Conservation (phyloP, 2,888 invertebrate genomes). For the Tenodera sinensis region DNA sequence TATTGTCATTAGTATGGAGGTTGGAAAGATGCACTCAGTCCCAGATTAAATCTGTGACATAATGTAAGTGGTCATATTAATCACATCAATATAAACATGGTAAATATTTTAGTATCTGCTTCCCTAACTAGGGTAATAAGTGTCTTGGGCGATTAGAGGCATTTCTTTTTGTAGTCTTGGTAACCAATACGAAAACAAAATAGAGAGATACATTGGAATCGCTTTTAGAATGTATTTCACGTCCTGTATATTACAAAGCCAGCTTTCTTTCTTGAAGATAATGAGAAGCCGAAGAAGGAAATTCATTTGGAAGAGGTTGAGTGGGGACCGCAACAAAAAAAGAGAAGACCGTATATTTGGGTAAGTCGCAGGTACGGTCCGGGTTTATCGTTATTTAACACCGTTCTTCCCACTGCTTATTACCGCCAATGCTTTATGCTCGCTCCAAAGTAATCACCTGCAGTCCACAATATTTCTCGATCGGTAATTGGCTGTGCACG, state of each 20-base stretch:
- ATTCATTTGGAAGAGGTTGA: background rate
- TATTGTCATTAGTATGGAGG: background rate
- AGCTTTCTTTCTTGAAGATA: background rate
- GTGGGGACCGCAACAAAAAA: background rate
- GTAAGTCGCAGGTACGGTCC: background rate
- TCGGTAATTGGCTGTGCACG: background rate
- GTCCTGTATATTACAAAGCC: background rate
- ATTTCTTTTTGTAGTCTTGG: background rate
- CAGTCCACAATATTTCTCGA: background rate
- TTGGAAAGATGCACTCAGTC: background rate
- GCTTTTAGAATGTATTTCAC: background rate
- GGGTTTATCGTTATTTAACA: background rate
- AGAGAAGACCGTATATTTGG: background rate
- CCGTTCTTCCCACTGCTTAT: background rate
- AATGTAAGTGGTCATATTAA: background rate
- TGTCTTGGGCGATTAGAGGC: background rate
- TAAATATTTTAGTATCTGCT: background rate
- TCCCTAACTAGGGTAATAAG: background rate
- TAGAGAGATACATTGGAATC: background rate
- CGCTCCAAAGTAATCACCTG: conserved; percentile 4
- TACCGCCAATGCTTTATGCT: background rate
- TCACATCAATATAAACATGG: background rate
- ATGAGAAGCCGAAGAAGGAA: background rate
- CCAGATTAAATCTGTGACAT: background rate
- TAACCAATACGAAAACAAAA: background rate